Percentiles rank a stretch among this genome's conserved stretches.
Evolutionary conservation across 1,140 invertebrate genomes (phyloP).

Genomic region (Coenobita brevimanus): DNA sequence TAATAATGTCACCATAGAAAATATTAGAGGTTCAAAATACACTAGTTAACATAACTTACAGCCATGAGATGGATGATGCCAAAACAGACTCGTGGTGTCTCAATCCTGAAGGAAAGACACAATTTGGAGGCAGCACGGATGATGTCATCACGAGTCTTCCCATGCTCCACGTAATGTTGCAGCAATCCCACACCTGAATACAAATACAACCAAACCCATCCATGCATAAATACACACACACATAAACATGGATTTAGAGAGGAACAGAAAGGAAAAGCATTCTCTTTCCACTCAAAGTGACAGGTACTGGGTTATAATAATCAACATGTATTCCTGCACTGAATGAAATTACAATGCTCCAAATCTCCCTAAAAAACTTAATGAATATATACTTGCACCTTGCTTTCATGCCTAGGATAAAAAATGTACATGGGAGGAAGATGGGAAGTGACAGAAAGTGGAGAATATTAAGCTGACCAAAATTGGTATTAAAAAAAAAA

Average conservation of each 20-base stretch:
- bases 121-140: conserved; percentile 88
- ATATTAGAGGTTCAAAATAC: too few relatives aligned
- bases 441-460: neutral
- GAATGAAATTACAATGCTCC: too few relatives aligned
- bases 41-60: too few relatives aligned
- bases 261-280: neutral
- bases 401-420: too few relatives aligned
- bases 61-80: conserved; percentile 89
- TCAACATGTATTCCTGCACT: too few relatives aligned
- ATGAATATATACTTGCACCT: too few relatives aligned
- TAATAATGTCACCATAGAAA: too few relatives aligned
- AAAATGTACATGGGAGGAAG: too few relatives aligned
- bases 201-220: neutral
- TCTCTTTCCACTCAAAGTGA: too few relatives aligned
- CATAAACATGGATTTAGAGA: neutral
- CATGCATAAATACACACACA: neutral
- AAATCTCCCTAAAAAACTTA: too few relatives aligned
- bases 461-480: neutral
- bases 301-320: too few relatives aligned
- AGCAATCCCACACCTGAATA: conserved; percentile 83
- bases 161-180: conserved; percentile 87
- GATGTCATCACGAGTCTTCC: conserved; percentile 89
- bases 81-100: conserved; percentile 88
- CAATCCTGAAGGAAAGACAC: conserved; percentile 88
- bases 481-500: neutral